Base-by-base conservation (phyloP, 2,797 vertebrate genomes). In the Pangasius larnaudii region DNA sequence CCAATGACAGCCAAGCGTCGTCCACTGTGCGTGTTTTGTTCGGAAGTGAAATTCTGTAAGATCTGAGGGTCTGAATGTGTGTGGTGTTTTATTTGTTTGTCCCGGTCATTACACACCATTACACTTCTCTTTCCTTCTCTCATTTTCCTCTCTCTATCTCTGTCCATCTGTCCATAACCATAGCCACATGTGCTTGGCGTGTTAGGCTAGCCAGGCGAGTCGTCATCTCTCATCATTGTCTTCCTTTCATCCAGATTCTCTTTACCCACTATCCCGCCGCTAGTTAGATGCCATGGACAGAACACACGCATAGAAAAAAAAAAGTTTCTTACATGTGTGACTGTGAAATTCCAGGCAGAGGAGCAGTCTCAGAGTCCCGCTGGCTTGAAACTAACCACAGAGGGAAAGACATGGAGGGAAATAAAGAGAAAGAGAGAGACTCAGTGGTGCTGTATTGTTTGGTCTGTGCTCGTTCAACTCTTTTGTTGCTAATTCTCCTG, bases 331-430 rank as follows among this genome's bases (percentile, higher is more conserved):
- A 46, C 80, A 83, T 83, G 80, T 82, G 80, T 65, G 80, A 96
- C 95, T 95, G 95, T 92, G 91, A 89, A 95, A 95, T 92, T 91
- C 94, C 93, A 86, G 92, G 92, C 77, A 95, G 94, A 95, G 94
- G 95, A 95, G 94, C 94, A 91, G 91, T 96, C 95, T 93, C 94
- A 94, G 95, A 94, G 94, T 95, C 95, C 59, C 93, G 93, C 92
- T 87, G 93, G 94, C 95, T 96, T 96, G 94, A 96, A 96, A 95
- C 95, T 93, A 94, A 96, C 95, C 95, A 93, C 96, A 95, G 93
- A 95, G 95, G 95, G 81, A 53, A 95, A 93, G 93, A 69, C 93
- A 93, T 94, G 92, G 61, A 77, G 74, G 30, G 59, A 77, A 46
- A 75, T 53, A 77, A 22, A 67, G 53, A 69, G 27, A 53, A 39